phyloP scores from a whole-genome alignment of 2,888 invertebrate genomes.

The Asteroscopus sphinx region DNA sequence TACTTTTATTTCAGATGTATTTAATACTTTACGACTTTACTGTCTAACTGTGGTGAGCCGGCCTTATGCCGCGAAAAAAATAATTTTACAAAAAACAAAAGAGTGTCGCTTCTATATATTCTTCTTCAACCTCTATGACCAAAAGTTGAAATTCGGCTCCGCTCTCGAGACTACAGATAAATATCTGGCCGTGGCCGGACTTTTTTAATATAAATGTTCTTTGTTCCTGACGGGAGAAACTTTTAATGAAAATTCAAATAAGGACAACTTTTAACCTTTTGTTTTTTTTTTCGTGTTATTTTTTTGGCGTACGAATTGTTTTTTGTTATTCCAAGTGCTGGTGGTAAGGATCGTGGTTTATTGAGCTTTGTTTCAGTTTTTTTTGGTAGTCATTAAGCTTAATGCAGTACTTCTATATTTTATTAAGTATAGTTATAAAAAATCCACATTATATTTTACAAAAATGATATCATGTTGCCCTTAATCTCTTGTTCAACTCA shows the following conservation, averaged over 20 bases:
- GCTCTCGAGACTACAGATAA: slow-evolving; percentile 89
- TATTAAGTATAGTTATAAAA: no score
- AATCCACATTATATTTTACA: no score
- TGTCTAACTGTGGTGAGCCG: no score
- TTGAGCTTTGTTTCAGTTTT: slow-evolving; percentile 55
- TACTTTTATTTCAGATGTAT: no score
- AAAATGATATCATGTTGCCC: no score
- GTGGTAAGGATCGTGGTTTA: slow-evolving; percentile 61
- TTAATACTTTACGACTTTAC: no score
- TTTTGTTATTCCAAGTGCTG: slow-evolving; percentile 79
- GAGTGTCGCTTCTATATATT: slow-evolving; percentile 62
- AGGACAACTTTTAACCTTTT: slow-evolving; percentile 87
- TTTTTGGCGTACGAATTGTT: slow-evolving; percentile 75
- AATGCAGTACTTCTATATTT: no score
- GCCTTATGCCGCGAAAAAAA: no score
- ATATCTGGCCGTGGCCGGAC: slow-evolving; percentile 88
- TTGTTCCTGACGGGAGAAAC: slow-evolving; percentile 88
- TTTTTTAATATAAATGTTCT: slow-evolving; percentile 90
- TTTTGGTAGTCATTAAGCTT: slow-evolving; percentile 32
- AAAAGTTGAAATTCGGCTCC: slow-evolving; percentile 86
- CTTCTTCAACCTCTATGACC: slow-evolving; percentile 66
- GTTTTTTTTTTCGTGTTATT: slow-evolving; percentile 67
- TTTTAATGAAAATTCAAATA: slow-evolving; percentile 89
- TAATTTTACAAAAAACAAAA: slow-evolving; percentile 10
- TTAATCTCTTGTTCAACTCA: no score